These are phyloP conservation scores for Drosophila sucinea DNA, from an alignment of 1,140 invertebrate genomes.

Conservation along the genomic window DNA sequence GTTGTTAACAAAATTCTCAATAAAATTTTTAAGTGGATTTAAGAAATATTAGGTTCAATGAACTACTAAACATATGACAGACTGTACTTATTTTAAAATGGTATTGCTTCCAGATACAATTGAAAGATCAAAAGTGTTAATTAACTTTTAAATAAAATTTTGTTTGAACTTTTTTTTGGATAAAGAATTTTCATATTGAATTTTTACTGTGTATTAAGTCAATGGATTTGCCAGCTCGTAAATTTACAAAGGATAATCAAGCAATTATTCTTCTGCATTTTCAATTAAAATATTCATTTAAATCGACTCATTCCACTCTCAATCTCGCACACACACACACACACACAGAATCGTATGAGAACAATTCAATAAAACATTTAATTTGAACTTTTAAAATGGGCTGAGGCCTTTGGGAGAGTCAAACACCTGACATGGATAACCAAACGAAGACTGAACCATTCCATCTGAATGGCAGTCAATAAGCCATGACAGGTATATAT, in stretches of 20 bases:
- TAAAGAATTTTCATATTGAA: neutral
- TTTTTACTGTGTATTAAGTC: neutral
- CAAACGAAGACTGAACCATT: conserved; percentile 62
- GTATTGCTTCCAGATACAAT: neutral
- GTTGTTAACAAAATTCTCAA: too few relatives aligned
- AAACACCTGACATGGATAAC: conserved; percentile 46
- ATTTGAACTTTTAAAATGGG: conserved; percentile 45
- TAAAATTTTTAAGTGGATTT: too few relatives aligned
- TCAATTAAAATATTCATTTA: conserved; percentile 9
- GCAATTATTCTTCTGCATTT: conserved; percentile 4
- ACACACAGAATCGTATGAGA: neutral
- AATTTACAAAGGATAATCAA: conserved; percentile 7
- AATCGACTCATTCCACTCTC: neutral
- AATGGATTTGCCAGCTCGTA: neutral
- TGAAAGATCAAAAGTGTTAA: neutral
- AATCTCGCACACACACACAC: neutral
- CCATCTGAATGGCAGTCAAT: conserved; percentile 66
- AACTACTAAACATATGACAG: too few relatives aligned
- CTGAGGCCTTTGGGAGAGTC: conserved; percentile 4
- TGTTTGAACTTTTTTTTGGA: neutral
- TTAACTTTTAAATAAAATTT: conserved; percentile 1
- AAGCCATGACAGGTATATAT: conserved; percentile 47
- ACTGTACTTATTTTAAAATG: too few relatives aligned
- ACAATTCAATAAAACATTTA: conserved; percentile 46
- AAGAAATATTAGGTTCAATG: too few relatives aligned